phyloP scores from a whole-genome alignment of 2,888 invertebrate species.

The Ichneumon xanthorius region DNA sequence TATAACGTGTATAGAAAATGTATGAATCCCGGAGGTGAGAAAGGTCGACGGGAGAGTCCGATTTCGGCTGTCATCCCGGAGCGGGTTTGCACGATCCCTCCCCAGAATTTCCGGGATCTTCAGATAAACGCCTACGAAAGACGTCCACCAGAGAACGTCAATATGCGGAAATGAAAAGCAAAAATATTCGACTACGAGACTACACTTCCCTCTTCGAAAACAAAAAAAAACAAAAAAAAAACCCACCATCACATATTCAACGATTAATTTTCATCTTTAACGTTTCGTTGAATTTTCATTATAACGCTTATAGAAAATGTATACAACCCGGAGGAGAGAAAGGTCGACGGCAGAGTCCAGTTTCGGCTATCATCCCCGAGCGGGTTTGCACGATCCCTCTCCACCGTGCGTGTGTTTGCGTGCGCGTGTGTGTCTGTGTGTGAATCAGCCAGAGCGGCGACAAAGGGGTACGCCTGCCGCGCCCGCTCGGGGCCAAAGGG shows the following conservation, averaged over 20 bases:
- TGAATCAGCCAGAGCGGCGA: conserved; percentile 74
- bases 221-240: no score
- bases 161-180: not conserved
- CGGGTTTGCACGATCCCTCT: conserved; percentile 21
- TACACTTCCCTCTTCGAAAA: not conserved
- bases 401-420: not conserved
- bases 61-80: conserved; percentile 33
- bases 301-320: not conserved
- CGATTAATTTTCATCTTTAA: conserved; percentile 28
- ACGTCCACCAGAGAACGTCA: not conserved
- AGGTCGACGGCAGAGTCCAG: conserved; percentile 30
- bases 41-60: conserved; percentile 30
- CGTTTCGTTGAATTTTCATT: not conserved
- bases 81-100: conserved; percentile 16
- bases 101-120: not conserved
- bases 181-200: not conserved
- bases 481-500: conserved; percentile 73
- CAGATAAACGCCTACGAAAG: not conserved
- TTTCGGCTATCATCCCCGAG: conserved; percentile 36
- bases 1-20: not conserved
- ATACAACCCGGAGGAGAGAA: conserved; percentile 13
- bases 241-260: not conserved
- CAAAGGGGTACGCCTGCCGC: conserved; percentile 72
- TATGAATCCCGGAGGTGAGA: not conserved
- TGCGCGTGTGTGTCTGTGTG: not conserved